These are phyloP conservation scores for Rhynchonycteris naso DNA, from an alignment of 2,797 vertebrate genomes.

Conservation along the genomic window DNA sequence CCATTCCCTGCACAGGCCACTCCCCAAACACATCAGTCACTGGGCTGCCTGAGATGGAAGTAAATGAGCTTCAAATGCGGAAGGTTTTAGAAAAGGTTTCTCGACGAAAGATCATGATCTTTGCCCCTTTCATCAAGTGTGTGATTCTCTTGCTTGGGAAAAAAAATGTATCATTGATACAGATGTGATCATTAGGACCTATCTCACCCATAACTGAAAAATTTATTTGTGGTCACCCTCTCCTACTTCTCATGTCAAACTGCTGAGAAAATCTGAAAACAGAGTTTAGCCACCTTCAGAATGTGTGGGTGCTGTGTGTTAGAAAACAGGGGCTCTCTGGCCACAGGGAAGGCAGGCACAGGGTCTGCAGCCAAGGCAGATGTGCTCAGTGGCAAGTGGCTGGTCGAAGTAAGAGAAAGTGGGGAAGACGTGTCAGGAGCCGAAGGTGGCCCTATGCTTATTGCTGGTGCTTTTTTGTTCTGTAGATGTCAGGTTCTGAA, in stretches of 20 bases:
- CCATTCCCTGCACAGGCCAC: background rate
- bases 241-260: slow-evolving; percentile 51
- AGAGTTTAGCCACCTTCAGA: background rate
- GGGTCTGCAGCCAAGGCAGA: background rate
- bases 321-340: slow-evolving; percentile 53
- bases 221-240: slow-evolving; percentile 48
- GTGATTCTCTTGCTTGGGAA: background rate
- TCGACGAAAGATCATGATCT: background rate
- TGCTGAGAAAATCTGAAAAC: slow-evolving; percentile 72
- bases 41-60: background rate
- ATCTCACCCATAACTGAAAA: slow-evolving; percentile 55
- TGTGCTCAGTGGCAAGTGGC: background rate
- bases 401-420: background rate
- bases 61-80: background rate
- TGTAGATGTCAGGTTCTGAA: background rate
- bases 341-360: background rate
- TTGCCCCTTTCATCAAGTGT: background rate
- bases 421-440: background rate
- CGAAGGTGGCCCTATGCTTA: background rate
- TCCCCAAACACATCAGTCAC: background rate
- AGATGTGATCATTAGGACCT: background rate
- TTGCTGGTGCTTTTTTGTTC: background rate
- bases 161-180: background rate
- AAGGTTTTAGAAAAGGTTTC: background rate
- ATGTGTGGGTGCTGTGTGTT: background rate